phyloP scores from a whole-genome alignment of 2,797 vertebrate genomes.

The Sorex maritimensis region DNA sequence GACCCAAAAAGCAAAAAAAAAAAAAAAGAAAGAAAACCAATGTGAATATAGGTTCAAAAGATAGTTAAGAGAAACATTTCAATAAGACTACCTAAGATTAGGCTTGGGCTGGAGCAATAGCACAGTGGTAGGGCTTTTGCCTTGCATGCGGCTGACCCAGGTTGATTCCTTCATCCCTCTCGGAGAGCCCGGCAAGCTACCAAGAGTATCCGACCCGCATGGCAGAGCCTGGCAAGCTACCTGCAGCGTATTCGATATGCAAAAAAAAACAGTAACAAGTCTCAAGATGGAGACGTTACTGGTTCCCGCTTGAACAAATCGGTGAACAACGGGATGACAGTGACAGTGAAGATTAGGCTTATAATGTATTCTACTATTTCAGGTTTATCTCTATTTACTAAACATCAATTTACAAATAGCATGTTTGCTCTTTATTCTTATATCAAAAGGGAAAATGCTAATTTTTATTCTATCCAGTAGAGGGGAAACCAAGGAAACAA shows the following conservation, averaged over 20 bases:
- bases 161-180: no score
- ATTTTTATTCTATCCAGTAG: constrained; percentile 71
- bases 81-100: constrained; percentile 78
- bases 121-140: no score
- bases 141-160: no score
- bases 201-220: no score
- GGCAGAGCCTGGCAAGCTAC: no score
- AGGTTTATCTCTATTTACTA: constrained; percentile 86
- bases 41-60: constrained; percentile 79
- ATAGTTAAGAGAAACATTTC: constrained; percentile 81
- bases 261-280: no score
- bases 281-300: no score
- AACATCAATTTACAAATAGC: constrained; percentile 84
- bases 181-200: no score
- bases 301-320: no score
- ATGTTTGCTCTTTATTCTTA: constrained; percentile 85
- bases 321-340: no score
- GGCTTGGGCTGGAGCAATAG: not conserved
- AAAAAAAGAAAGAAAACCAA: not conserved
- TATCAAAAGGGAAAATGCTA: constrained; percentile 81
- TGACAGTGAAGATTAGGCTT: not conserved
- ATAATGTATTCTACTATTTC: constrained; percentile 79
- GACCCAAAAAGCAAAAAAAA: no score
- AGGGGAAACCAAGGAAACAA: constrained; percentile 59
- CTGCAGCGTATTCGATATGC: no score